Percentiles rank a stretch among this genome's conserved stretches.
phyloP scores from a whole-genome alignment of 2,113 vertebrate species.

The Stercorarius parasiticus region DNA sequence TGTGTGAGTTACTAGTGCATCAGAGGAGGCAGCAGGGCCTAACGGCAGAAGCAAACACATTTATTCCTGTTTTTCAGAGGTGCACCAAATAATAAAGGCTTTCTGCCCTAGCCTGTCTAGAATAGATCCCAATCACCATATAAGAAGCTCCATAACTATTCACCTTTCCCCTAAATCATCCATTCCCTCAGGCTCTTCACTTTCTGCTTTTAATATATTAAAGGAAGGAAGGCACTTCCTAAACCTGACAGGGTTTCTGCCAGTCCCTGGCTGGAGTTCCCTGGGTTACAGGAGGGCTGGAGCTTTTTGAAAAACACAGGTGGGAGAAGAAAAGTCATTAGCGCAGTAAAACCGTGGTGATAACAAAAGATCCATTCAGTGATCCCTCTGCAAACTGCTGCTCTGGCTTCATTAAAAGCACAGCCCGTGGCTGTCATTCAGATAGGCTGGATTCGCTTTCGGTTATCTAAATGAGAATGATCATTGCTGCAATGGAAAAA shows the following conservation, averaged over 20 bases:
- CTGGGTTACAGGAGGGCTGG: neutral
- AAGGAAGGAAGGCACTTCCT: neutral
- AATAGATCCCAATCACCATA: neutral
- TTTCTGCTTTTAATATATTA: neutral
- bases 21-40: neutral
- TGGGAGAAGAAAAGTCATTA: constrained; percentile 39
- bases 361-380: neutral
- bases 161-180: neutral
- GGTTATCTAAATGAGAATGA: constrained; percentile 31
- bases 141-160: neutral
- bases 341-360: neutral
- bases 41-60: neutral
- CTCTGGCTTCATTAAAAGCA: constrained; percentile 33
- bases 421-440: neutral
- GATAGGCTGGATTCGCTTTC: neutral
- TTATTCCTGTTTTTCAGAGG: neutral
- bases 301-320: neutral
- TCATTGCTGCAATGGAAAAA: neutral
- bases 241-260: neutral
- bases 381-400: constrained; percentile 17
- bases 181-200: neutral
- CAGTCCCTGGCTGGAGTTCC: neutral
- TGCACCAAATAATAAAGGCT: neutral
- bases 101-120: neutral
- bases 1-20: neutral